Base-by-base conservation (phyloP, 2,888 invertebrate genomes). In the Elysia crispata region DNA sequence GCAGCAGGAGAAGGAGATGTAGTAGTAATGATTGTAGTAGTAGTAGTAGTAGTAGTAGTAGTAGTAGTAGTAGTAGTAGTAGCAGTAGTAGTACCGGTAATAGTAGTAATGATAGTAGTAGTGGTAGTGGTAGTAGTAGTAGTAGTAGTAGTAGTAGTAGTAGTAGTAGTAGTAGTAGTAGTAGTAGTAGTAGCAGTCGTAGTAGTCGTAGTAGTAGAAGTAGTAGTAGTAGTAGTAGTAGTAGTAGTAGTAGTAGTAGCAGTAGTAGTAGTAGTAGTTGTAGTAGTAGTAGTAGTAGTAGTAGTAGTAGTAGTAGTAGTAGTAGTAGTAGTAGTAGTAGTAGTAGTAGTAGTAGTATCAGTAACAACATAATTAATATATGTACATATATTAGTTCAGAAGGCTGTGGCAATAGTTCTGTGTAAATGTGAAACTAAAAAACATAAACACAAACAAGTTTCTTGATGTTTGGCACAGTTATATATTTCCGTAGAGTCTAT, bases 141-240 rank as follows among this genome's bases (percentile, higher is more conserved):
- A 69, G 31, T 69, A 69, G 31, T 69, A 69, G 31, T 69, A 69
- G 20, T 18, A 69, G 31, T 69, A 30, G 31, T 30, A 30, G 69
- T 69, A 69, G 31, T 69, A 69, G 31, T 69, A 69, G 31, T 69
- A 69, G 20, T 69, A 69, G 31, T 69, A 69, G 8, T n/a, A n/a
- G n/a, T n/a, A n/a, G n/a, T n/a, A n/a, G n/a, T n/a, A n/a, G n/a
- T n/a, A n/a, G n/a, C n/a, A n/a, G n/a, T n/a, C n/a, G n/a, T n/a
- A n/a, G n/a, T n/a, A n/a, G n/a, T n/a, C n/a, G n/a, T n/a, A n/a
- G n/a, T n/a, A n/a, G n/a, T n/a, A n/a, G n/a, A n/a, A n/a, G n/a
- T n/a, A n/a, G n/a, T n/a, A n/a, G n/a, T 69, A 69, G 31, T 69
- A 69, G 31, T 69, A 69, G 31, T 69, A 69, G 31, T 69, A 69